These are phyloP conservation scores for Andrena bucephala DNA, from an alignment of 2,888 invertebrate genomes.

Conservation along the genomic window DNA sequence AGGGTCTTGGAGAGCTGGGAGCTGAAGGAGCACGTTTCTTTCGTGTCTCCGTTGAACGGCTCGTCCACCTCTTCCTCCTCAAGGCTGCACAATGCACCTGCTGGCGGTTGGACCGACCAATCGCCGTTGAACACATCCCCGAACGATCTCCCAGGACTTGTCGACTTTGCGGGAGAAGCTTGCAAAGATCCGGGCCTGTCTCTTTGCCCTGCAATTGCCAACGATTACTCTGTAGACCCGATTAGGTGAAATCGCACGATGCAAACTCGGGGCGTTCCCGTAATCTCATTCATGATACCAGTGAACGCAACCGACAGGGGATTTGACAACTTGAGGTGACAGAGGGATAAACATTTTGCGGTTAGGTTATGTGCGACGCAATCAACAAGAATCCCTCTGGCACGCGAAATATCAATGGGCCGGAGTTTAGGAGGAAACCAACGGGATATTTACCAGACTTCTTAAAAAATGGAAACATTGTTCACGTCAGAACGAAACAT, in stretches of 20 bases:
- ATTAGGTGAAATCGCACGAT: neutral
- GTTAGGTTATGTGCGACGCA: conserved; percentile 46
- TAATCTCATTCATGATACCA: too few relatives aligned
- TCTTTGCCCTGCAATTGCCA: conserved; percentile 73
- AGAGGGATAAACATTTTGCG: conserved; percentile 25
- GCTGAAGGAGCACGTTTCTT: conserved; percentile 84
- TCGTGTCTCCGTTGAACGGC: conserved; percentile 60
- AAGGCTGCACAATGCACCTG: conserved; percentile 75
- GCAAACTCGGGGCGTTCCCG: neutral
- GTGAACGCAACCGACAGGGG: neutral
- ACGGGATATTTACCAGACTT: conserved; percentile 87
- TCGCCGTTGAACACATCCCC: conserved; percentile 62
- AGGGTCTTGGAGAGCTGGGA: conserved; percentile 91
- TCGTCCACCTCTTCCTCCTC: conserved; percentile 82
- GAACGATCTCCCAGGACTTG: conserved; percentile 66
- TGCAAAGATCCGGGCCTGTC: conserved; percentile 75
- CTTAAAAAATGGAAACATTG: conserved; percentile 93
- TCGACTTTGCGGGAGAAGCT: conserved; percentile 72
- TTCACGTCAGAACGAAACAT: conserved; percentile 83
- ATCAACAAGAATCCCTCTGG: conserved; percentile 2
- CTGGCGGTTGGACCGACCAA: conserved; percentile 52
- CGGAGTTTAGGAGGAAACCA: neutral
- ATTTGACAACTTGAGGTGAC: neutral
- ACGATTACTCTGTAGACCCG: neutral
- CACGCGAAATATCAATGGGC: neutral